phyloP scores from a whole-genome alignment of 1,140 invertebrate species.

The Drosophila willistoni region DNA sequence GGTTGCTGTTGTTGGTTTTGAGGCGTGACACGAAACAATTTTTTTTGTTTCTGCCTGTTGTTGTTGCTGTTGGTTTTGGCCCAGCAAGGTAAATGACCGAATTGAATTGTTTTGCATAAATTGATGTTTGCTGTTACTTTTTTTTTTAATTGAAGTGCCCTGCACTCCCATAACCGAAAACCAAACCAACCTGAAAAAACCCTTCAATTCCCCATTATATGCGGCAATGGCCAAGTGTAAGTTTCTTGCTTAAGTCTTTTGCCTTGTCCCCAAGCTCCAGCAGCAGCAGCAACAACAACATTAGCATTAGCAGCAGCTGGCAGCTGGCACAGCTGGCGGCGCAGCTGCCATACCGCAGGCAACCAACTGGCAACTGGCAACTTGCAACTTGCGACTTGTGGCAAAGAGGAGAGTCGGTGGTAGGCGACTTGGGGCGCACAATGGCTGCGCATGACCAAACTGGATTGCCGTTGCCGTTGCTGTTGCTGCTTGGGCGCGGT shows the following conservation, averaged over 20 bases:
- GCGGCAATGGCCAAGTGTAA: too few relatives aligned
- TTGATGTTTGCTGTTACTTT: slow-evolving; percentile 54
- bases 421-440: not conserved
- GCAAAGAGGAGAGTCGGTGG: not conserved
- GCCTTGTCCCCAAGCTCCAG: not conserved
- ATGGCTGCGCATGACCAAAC: slow-evolving; percentile 44
- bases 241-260: too few relatives aligned
- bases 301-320: slow-evolving; percentile 25
- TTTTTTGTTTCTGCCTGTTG: slow-evolving; percentile 9
- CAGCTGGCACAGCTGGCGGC: slow-evolving; percentile 36
- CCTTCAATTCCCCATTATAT: too few relatives aligned
- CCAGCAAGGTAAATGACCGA: slow-evolving; percentile 66
- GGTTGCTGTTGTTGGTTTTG: slow-evolving; percentile 23
- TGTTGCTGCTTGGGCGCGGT: slow-evolving; percentile 11
- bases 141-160: slow-evolving; percentile 13
- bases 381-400: slow-evolving; percentile 25
- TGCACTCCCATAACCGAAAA: not conserved
- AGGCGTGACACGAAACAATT: slow-evolving; percentile 67
- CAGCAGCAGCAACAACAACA: slow-evolving; percentile 15
- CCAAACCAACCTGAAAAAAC: too few relatives aligned
- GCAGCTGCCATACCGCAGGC: slow-evolving; percentile 16
- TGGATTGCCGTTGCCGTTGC: slow-evolving; percentile 45
- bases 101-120: slow-evolving; percentile 79
- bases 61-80: slow-evolving; percentile 49
- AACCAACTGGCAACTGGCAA: slow-evolving; percentile 29